Conservation (phyloP, 2,888 invertebrate species). For the Lycophotia porphyrea region DNA sequence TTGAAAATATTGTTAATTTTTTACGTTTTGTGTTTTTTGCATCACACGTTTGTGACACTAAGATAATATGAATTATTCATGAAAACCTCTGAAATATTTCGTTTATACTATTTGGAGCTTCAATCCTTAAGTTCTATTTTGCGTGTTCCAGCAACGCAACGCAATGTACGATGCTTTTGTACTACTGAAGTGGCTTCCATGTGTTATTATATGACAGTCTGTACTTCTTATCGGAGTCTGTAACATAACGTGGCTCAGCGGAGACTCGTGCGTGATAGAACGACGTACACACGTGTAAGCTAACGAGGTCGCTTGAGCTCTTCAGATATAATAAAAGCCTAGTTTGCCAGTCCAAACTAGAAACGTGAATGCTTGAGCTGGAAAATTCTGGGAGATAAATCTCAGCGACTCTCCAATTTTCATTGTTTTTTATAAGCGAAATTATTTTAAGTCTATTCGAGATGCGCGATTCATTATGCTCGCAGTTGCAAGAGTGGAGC, state of each 20-base stretch:
- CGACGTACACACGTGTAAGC: constrained; percentile 62
- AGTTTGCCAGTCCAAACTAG: constrained; percentile 64
- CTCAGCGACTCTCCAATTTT: constrained; percentile 67
- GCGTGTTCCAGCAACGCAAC: constrained; percentile 21
- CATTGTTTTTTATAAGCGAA: constrained; percentile 72
- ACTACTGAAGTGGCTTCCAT: constrained; percentile 25
- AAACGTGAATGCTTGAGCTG: constrained; percentile 61
- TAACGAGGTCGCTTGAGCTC: constrained; percentile 71
- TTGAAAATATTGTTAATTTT: constrained; percentile 63
- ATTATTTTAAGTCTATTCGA: constrained; percentile 82
- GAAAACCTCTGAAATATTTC: constrained; percentile 43
- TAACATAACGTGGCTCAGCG: constrained; percentile 28
- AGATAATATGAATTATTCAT: constrained; percentile 63
- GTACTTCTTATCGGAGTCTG: constrained; percentile 32
- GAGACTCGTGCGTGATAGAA: constrained; percentile 63
- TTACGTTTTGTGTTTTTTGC: constrained; percentile 53
- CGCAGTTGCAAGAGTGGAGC: constrained; percentile 81
- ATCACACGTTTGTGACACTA: constrained; percentile 52
- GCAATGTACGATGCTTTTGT: constrained; percentile 34
- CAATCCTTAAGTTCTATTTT: constrained; percentile 30
- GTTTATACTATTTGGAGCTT: constrained; percentile 52
- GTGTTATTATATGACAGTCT: constrained; percentile 31
- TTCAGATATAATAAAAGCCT: constrained; percentile 68
- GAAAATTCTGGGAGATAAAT: constrained; percentile 65
- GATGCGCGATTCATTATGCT: constrained; percentile 85